These are phyloP conservation scores for Poecilia picta DNA, from an alignment of 2,797 vertebrate genomes.

Conservation along the genomic window DNA sequence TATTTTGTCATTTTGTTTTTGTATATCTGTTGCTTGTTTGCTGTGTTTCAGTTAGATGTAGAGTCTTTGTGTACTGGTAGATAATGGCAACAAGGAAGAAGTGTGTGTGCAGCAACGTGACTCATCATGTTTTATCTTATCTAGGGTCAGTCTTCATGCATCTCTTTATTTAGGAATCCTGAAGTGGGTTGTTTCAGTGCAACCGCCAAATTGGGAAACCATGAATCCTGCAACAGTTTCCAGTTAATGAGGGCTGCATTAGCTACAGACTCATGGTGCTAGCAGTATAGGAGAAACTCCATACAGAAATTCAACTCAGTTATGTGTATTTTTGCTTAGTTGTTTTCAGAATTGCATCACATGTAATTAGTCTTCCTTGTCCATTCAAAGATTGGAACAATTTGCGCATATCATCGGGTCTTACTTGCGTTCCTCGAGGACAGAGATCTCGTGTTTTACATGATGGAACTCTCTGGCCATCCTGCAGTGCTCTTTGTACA, in stretches of 20 bases:
- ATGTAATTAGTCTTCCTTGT: neutral
- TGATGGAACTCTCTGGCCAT: slow-evolving; percentile 96
- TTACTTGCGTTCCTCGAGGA: slow-evolving; percentile 94
- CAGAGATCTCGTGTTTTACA: slow-evolving; percentile 92
- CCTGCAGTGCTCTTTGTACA: slow-evolving; percentile 95
- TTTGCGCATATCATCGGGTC: slow-evolving; percentile 44
- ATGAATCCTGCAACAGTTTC: neutral
- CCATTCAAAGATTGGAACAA: neutral
- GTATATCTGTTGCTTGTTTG: neutral
- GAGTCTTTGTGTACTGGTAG: neutral
- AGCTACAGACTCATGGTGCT: neutral
- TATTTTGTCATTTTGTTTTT: neutral
- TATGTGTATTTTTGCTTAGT: neutral
- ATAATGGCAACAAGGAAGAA: slow-evolving; percentile 29
- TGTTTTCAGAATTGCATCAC: neutral
- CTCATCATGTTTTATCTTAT: slow-evolving; percentile 51
- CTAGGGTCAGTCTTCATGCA: slow-evolving; percentile 31
- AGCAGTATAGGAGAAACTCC: neutral
- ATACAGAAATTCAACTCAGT: neutral
- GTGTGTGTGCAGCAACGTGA: slow-evolving; percentile 35
- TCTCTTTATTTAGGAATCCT: slow-evolving; percentile 57
- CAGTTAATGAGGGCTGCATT: neutral
- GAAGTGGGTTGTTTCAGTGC: slow-evolving; percentile 23
- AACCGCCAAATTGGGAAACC: neutral
- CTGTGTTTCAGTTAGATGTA: slow-evolving; percentile 1